phyloP scores from a whole-genome alignment of 2,113 vertebrate genomes.

The Daphoenositta chrysoptera region DNA sequence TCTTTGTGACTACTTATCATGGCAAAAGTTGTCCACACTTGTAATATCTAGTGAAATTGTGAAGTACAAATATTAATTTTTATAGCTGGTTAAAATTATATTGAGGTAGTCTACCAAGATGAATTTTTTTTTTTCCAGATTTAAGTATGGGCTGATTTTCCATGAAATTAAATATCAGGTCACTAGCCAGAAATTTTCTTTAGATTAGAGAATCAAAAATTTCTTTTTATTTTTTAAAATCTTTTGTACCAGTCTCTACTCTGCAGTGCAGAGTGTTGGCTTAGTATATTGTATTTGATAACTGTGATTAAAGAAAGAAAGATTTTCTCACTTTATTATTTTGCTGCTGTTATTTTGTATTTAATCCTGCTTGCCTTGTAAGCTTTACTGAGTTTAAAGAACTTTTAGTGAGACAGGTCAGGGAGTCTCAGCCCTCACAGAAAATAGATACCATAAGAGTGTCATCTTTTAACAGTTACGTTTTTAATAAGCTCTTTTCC shows the following conservation, averaged over 20 bases:
- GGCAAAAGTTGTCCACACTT: neutral
- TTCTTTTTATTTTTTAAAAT: neutral
- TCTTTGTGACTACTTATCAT: neutral
- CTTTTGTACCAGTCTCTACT: neutral
- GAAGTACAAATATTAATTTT: neutral
- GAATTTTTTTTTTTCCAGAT: neutral
- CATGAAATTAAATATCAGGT: neutral
- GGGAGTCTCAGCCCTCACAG: neutral
- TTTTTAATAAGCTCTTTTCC: slow-evolving; percentile 33
- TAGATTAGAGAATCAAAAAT: neutral
- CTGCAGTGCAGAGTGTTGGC: neutral
- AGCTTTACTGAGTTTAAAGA: neutral
- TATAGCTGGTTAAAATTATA: neutral
- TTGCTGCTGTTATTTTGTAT: neutral
- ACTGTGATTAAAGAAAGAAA: neutral
- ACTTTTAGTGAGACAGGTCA: neutral
- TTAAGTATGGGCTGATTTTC: neutral
- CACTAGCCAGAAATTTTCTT: neutral
- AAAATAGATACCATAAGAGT: neutral
- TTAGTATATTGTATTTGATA: neutral
- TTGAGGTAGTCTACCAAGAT: neutral
- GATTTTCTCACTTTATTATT: neutral
- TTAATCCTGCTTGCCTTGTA: neutral
- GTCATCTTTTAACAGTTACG: neutral
- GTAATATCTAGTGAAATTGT: neutral